These are phyloP conservation scores for Euwallacea fornicatus DNA, from an alignment of 1,140 invertebrate genomes.

Conservation along the genomic window DNA sequence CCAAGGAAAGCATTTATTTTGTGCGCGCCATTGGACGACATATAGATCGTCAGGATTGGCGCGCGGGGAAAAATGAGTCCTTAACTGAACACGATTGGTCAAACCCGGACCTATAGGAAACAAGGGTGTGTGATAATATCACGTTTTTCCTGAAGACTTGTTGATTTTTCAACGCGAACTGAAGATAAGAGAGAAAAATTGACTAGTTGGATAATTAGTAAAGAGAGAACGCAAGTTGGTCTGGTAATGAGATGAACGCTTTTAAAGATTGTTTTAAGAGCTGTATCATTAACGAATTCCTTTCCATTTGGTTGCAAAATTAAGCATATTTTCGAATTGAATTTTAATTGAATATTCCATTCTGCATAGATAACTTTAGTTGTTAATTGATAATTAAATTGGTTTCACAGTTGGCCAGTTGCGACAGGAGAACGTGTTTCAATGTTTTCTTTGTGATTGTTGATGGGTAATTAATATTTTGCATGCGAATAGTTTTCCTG, in stretches of 20 bases:
- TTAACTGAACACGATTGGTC: conserved; percentile 42
- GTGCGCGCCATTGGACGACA: conserved; percentile 42
- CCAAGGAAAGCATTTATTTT: conserved; percentile 36
- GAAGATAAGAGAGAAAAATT: background rate
- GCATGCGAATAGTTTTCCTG: too few relatives aligned
- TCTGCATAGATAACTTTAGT: too few relatives aligned
- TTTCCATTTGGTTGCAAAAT: too few relatives aligned
- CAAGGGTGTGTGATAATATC: conserved; percentile 43
- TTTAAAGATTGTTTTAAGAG: conserved; percentile 1
- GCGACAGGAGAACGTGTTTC: too few relatives aligned
- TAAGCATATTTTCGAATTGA: too few relatives aligned
- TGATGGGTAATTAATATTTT: too few relatives aligned
- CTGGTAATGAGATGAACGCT: conserved; percentile 13
- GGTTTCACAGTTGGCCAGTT: too few relatives aligned
- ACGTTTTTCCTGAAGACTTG: conserved; percentile 45
- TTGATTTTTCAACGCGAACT: conserved; percentile 39
- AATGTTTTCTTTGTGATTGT: too few relatives aligned
- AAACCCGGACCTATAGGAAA: conserved; percentile 45
- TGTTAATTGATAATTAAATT: too few relatives aligned
- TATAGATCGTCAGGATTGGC: conserved; percentile 48
- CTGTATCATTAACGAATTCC: too few relatives aligned
- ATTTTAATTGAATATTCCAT: too few relatives aligned
- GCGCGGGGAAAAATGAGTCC: conserved; percentile 6
- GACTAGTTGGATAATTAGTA: conserved; percentile 31
- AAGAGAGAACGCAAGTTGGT: conserved; percentile 10